Conservation (phyloP, 2,797 vertebrate genomes). For the Rhinoraja longicauda region DNA sequence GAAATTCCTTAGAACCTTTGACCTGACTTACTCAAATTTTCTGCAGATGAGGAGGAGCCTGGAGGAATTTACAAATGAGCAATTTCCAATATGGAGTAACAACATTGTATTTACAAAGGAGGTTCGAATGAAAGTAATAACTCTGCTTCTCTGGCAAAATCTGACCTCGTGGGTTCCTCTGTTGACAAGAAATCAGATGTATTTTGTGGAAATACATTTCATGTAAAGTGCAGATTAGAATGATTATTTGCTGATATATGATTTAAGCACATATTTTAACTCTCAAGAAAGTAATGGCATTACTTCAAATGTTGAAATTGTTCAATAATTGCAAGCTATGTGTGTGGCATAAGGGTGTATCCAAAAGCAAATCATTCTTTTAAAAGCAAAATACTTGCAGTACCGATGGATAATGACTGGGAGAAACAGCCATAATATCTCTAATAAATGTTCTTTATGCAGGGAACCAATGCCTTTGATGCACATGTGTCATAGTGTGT, state of each 20-base stretch:
- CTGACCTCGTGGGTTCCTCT: background rate
- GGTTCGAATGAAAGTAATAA: background rate
- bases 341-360: background rate
- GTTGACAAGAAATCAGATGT: background rate
- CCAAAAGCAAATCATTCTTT: background rate
- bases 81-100: background rate
- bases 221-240: background rate
- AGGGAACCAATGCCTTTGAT: too few relatives aligned
- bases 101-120: background rate
- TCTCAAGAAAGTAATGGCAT: background rate
- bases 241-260: background rate
- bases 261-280: background rate
- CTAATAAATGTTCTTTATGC: too few relatives aligned
- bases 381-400: background rate
- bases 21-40: background rate
- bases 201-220: background rate
- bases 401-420: background rate
- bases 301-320: background rate
- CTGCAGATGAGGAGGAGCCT: background rate
- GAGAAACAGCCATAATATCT: too few relatives aligned
- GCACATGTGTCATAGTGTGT: too few relatives aligned
- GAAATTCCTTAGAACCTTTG: background rate
- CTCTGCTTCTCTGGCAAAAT: background rate
- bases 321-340: background rate
- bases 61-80: background rate